Evolutionary conservation across 2,888 invertebrate species (phyloP).

Genomic region (Stenoptilia bipunctidactyla): DNA sequence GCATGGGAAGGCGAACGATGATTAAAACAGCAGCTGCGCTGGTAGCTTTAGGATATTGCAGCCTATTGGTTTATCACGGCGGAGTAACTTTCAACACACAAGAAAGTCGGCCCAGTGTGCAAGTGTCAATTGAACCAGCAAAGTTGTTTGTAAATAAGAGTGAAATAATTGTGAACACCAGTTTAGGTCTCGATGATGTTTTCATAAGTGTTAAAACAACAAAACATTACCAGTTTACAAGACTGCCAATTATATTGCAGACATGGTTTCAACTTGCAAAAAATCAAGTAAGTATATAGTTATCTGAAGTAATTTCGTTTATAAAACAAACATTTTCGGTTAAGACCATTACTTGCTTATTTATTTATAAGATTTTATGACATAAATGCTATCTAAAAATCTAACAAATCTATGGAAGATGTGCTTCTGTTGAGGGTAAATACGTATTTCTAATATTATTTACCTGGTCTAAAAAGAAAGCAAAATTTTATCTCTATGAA

Average conservation of each 20-base stretch:
- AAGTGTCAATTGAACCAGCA: slow-evolving; percentile 61
- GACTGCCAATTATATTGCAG: slow-evolving; percentile 88
- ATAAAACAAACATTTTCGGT: too few relatives aligned
- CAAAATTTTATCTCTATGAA: too few relatives aligned
- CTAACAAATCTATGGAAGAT: too few relatives aligned
- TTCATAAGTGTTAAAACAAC: slow-evolving; percentile 97
- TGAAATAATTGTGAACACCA: slow-evolving; percentile 41
- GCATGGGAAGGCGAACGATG: slow-evolving; percentile 58
- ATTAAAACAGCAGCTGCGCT: slow-evolving; percentile 63
- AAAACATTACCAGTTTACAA: slow-evolving; percentile 84
- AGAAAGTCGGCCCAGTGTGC: slow-evolving; percentile 58
- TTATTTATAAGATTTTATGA: too few relatives aligned
- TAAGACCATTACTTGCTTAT: too few relatives aligned
- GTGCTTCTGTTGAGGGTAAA: too few relatives aligned
- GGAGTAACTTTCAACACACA: slow-evolving; percentile 61
- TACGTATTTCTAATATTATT: too few relatives aligned
- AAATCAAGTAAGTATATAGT: slow-evolving; percentile 86
- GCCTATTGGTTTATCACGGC: slow-evolving; percentile 73
- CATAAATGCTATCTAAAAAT: too few relatives aligned
- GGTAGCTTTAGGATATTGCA: slow-evolving; percentile 72
- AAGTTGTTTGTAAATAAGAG: slow-evolving; percentile 45
- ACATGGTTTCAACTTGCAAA: slow-evolving; percentile 96
- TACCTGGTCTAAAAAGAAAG: too few relatives aligned
- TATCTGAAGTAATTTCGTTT: too few relatives aligned
- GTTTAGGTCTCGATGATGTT: slow-evolving; percentile 85